Percentiles rank a stretch among this genome's conserved stretches.
Conservation (phyloP, 2,113 vertebrate genomes). For the Lamprotornis superbus region DNA sequence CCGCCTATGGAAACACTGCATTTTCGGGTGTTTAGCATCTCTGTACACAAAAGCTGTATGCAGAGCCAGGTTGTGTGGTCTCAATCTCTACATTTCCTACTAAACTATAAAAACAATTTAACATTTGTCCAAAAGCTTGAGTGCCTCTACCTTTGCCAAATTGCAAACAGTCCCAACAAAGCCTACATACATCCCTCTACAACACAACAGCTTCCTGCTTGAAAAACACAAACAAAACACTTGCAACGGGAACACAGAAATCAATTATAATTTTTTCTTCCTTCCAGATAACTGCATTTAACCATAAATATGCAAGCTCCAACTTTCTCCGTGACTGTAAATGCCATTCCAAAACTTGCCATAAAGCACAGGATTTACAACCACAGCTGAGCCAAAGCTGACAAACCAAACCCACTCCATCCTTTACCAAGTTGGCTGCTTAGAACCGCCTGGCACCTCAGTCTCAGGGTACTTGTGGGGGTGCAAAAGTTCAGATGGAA, state of each 20-base stretch:
- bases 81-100: conserved; percentile 8
- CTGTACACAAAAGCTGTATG: conserved; percentile 44
- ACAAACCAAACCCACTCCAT: not conserved
- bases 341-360: not conserved
- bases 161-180: not conserved
- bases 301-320: not conserved
- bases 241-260: not conserved
- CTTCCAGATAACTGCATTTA: not conserved
- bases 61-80: conserved; percentile 59
- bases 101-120: conserved; percentile 34
- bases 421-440: not conserved
- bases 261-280: not conserved
- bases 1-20: conserved; percentile 69
- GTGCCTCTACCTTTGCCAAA: not conserved
- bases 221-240: conserved; percentile 9
- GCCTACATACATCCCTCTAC: not conserved
- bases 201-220: conserved; percentile 20
- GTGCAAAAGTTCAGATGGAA: not conserved
- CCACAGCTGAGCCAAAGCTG: not conserved
- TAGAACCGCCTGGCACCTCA: not conserved
- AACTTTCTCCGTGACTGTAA: not conserved
- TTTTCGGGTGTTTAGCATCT: conserved; percentile 66
- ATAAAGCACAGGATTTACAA: not conserved
- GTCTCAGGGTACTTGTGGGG: not conserved
- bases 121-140: not conserved